Base-by-base conservation (phyloP, 1,140 invertebrate genomes). In the Tetraneura akinire region DNA sequence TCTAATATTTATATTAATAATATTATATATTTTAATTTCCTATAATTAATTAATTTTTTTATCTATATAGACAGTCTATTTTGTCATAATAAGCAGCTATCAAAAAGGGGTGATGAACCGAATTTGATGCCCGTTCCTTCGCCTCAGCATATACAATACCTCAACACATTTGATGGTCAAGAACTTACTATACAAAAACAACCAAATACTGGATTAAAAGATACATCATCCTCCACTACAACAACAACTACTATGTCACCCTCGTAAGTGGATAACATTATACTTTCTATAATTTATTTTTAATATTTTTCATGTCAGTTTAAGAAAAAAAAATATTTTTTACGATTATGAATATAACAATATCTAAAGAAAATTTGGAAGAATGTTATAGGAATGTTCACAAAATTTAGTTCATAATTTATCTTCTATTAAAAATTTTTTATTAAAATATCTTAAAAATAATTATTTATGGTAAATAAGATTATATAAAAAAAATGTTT, bases 131-230 rank as follows among this genome's bases (percentile, higher is more conserved):
- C 95, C 60, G 95, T 97, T 82, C 96, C 96, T 81, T 97, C 96
- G 80, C 95, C 96, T 42, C 95, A 97, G 87, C 95, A 96, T 89
- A 96, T 97, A 85, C 94, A 95, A 83, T 97, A 97, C 88, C 89
- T 97, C 81, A 96, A 95, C 88, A 92, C 94, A 81, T 97, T 97
- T 87, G 95, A 97, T 88, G 95, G 95, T 64, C 96, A 98, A 89
- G 96, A 98, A 88, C 87, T 97, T 82, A 97, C 95, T 76, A 98
- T 97, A 87, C 96, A 97, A 85, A 97, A 97, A 86, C 96, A 97
- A 87, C 93, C 96, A 21, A 98, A 98, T 86, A 95, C 93, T 37
- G 93, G 92, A 85, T 86, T 95, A n/a, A 93, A 93, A 85, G 92
- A 93, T 83, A 62, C 74, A 6, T 60, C 74, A 3, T 78, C 74